Percentiles rank a stretch among this genome's conserved stretches.
These are phyloP conservation scores for Melitaea athalia DNA, from an alignment of 2,888 invertebrate species.

Conservation along the genomic window DNA sequence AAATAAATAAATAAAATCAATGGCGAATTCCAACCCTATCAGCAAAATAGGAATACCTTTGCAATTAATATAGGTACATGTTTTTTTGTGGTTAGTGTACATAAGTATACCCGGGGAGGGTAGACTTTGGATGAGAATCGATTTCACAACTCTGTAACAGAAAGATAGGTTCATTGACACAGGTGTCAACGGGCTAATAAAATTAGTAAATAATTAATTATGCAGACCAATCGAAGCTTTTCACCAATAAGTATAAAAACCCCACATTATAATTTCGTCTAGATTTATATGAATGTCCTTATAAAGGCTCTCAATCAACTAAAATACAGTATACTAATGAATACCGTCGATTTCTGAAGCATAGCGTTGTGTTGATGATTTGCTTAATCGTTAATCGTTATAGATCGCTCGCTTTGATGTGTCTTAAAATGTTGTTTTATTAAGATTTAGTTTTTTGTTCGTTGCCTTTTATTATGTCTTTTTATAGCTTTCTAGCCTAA, in stretches of 20 bases:
- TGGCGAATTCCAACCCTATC: no score
- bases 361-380: constrained; percentile 1
- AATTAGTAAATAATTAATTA: neutral
- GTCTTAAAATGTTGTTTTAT: neutral
- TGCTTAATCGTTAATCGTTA: neutral
- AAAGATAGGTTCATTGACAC: no score
- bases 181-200: neutral
- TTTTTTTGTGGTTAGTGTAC: no score
- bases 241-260: neutral
- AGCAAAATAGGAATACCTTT: no score
- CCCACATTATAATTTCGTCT: constrained; percentile 1
- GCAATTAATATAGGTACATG: no score
- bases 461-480: neutral
- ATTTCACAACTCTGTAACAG: no score
- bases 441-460: neutral
- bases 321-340: neutral
- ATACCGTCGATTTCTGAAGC: neutral
- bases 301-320: neutral
- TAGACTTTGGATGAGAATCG: no score
- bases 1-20: no score
- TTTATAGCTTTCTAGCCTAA: neutral
- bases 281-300: neutral
- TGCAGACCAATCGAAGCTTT: neutral
- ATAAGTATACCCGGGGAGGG: no score
- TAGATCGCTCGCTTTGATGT: neutral